Evolutionary conservation across 2,113 vertebrate genomes (phyloP).

Genomic region (Parotia lawesii): DNA sequence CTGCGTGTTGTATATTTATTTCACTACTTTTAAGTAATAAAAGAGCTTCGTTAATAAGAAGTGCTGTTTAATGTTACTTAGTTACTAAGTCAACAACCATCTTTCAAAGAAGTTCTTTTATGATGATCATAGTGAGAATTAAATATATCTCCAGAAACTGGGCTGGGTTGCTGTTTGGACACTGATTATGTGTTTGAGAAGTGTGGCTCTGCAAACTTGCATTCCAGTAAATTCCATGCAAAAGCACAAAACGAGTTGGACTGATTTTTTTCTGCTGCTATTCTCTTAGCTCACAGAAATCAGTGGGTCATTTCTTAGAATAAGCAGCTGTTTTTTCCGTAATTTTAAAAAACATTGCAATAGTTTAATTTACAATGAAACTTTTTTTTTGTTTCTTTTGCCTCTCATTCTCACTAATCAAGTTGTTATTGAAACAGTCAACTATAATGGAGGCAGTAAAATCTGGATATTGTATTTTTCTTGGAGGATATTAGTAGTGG

Average conservation of each 20-base stretch:
- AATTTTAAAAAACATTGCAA: not conserved
- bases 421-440: not conserved
- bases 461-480: not conserved
- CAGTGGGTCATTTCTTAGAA: conserved; percentile 5
- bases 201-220: not conserved
- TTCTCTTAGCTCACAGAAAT: not conserved
- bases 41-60: not conserved
- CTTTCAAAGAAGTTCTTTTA: conserved; percentile 12
- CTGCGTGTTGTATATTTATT: not conserved
- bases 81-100: not conserved
- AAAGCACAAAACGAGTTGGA: not conserved
- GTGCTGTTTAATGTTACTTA: not conserved
- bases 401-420: not conserved
- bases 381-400: not conserved
- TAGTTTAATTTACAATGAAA: not conserved
- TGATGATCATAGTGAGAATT: not conserved
- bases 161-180: conserved; percentile 33
- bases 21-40: not conserved
- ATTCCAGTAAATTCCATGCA: not conserved
- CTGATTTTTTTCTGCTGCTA: not conserved
- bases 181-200: conserved; percentile 50
- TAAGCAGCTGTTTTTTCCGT: not conserved
- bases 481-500: not conserved
- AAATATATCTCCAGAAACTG: conserved; percentile 42
- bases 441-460: not conserved